Evolutionary conservation across 2,113 vertebrate genomes (phyloP).

Genomic region (Balaenoptera acutorostrata): DNA sequence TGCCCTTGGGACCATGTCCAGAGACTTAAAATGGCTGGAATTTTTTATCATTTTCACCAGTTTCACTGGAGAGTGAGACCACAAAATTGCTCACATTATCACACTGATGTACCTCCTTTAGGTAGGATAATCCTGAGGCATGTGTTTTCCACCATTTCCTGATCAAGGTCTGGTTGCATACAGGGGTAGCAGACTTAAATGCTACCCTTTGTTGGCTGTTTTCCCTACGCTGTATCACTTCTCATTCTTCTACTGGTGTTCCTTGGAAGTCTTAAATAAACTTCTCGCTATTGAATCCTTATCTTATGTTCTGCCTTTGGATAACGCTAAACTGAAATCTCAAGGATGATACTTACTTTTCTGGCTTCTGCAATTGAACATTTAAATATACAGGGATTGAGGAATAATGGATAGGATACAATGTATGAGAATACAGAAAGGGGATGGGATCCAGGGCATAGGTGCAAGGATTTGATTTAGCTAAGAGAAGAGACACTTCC

Average conservation of each 20-base stretch:
- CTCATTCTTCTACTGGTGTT: not conserved
- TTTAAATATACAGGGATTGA: not conserved
- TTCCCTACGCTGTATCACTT: not conserved
- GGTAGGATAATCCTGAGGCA: not conserved
- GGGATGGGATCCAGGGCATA: not conserved
- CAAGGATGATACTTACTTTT: not conserved
- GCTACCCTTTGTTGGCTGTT: not conserved
- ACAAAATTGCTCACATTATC: not conserved
- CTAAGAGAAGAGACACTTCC: not conserved
- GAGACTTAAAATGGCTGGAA: not conserved
- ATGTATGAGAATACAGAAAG: not conserved
- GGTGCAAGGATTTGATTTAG: not conserved
- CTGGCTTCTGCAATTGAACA: not conserved
- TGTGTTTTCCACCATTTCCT: not conserved
- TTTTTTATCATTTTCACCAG: not conserved
- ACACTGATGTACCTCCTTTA: not conserved
- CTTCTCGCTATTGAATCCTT: not conserved
- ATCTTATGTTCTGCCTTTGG: not conserved
- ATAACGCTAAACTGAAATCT: not conserved
- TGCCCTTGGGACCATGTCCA: not conserved
- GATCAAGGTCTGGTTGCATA: not conserved
- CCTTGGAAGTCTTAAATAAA: not conserved
- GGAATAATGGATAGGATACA: not conserved
- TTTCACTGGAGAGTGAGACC: not conserved
- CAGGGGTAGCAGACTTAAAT: not conserved